Evolutionary conservation across 1,140 invertebrate species (phyloP), one percentile per base, ranked within the genome.

Genomic region (Lordiphosa mommai): DNA sequence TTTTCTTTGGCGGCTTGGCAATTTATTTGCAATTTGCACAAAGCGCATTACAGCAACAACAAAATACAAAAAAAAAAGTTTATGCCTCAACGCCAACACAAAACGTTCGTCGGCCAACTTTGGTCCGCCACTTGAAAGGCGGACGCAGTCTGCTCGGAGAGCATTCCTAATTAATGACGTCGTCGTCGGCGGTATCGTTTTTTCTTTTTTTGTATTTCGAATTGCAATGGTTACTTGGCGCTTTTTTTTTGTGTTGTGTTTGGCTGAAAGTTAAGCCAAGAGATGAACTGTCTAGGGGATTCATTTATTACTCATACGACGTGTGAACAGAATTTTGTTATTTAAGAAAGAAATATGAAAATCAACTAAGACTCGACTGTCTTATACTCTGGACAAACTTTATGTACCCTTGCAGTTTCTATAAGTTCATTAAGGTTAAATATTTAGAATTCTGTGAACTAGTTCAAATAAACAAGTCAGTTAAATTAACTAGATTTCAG

Each of bases 11-110:
- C 67, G 72, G 72, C 70, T 79, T 68, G 16, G 72, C 77, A 84
- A 82, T 82, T 82, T 84, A 82, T 82, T 82, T 82, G 72, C 77
- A 84, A 82, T 84, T 82, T 84, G 67, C 76, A 82, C 76, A 82
- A 72, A 74, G 63, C 76, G 57, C 70, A 82, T 61, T 68, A 60
- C 65, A 70, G 44, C 55, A 72, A 50, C 56, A 61, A 30, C 16
- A 43, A 13, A 13, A 29, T 27, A 47, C 10, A 47, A 44, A 33
- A 37, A 58, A 50, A 61, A 72, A 77, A 79, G 52, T 84, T 76
- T 69, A 82, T 84, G 76, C 76, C 71, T 61, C 76, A 37, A 82
- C 76, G 77, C 76, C 76, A 71, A 84, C 77, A 76, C 71, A 80
- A 82, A 80, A 71, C 72, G 70, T 33, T 59, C 58, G 59, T 37